phyloP scores from a whole-genome alignment of 2,888 invertebrate species.

The Spatulosminthurus flaviceps region DNA sequence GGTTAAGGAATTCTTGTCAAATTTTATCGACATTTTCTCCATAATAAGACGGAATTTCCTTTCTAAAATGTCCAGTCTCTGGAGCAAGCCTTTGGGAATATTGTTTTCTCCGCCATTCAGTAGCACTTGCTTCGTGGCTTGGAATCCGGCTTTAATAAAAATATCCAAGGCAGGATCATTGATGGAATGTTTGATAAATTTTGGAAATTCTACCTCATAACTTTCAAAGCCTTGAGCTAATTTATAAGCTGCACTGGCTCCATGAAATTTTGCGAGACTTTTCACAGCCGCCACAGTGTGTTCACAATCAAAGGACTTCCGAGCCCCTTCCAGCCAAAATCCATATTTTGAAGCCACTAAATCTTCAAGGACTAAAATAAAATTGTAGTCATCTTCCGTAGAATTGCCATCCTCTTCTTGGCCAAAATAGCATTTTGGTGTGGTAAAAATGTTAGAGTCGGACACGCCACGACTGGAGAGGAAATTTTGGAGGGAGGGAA shows the following conservation, averaged over 20 bases:
- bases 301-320: constrained; percentile 24
- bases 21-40: not conserved
- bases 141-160: constrained; percentile 11
- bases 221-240: not conserved
- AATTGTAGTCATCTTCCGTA: constrained; percentile 3
- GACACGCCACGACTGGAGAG: not conserved
- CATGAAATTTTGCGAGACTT: constrained; percentile 19
- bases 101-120: not conserved
- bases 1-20: not conserved
- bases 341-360: not conserved
- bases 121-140: not conserved
- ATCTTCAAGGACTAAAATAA: constrained; percentile 27
- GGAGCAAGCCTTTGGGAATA: not conserved
- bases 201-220: not conserved
- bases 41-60: not conserved
- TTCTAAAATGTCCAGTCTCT: not conserved
- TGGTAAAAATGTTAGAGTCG: not conserved
- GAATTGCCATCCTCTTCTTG: not conserved
- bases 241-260: not conserved
- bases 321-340: not conserved
- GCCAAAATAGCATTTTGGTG: constrained; percentile 5
- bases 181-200: not conserved
- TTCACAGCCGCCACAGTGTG: constrained; percentile 1
- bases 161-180: not conserved
- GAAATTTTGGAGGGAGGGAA: not conserved